A percentile compares a stretch with the other conserved stretches of the same genome.
These are phyloP conservation scores for Gallinago nigripennis DNA, from an alignment of 2,797 vertebrate species.

Conservation along the genomic window DNA sequence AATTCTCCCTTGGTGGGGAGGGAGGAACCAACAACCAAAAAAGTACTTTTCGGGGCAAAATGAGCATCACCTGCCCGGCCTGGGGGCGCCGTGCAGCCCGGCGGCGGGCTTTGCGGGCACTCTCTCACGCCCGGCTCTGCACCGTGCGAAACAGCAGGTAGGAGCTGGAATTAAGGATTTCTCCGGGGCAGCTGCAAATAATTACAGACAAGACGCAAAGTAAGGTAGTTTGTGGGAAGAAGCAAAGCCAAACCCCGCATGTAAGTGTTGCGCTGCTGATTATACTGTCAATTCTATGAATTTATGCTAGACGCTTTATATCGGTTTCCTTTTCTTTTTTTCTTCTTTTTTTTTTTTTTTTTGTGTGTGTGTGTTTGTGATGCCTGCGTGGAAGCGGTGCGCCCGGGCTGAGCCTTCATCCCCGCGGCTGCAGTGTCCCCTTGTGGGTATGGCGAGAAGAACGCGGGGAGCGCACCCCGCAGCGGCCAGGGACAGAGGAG, in stretches of 20 bases:
- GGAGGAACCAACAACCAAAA: too few relatives aligned
- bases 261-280: neutral
- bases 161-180: neutral
- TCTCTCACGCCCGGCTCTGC: neutral
- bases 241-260: neutral
- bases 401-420: neutral
- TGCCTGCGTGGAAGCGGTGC: fast-evolving
- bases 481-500: neutral
- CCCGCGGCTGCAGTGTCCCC: conserved; percentile 65
- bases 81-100: fast-evolving
- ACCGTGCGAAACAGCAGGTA: fast-evolving
- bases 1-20: neutral
- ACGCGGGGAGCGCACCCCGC: neutral
- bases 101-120: fast-evolving
- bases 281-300: fast-evolving
- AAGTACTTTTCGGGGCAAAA: neutral
- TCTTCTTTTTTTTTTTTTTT: neutral
- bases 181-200: too few relatives aligned
- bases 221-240: neutral
- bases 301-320: fast-evolving
- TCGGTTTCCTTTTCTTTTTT: fast-evolving
- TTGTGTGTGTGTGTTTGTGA: neutral
- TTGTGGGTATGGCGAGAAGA: conserved; percentile 1
- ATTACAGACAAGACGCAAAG: neutral
- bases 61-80: fast-evolving